Evolutionary conservation across 2,113 vertebrate species (phyloP), one percentile per base, ranked within the genome.

Genomic region (Cyphomyrus plagiostoma): DNA sequence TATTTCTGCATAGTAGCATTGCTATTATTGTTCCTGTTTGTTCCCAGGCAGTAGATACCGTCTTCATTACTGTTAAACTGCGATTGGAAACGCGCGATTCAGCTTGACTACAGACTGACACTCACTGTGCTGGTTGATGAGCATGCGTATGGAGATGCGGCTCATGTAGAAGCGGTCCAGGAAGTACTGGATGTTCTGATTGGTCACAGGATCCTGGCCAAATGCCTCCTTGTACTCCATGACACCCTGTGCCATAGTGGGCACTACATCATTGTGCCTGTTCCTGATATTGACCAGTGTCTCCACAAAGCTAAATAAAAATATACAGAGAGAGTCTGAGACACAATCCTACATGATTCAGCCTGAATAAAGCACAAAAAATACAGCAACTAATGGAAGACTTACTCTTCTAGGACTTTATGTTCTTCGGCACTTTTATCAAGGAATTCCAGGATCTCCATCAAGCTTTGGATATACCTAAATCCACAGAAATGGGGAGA

Each of bases 61-160:
- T 35, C 70, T 42, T 80, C 15, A 80, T 42, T 80, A 17, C 17
- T 17, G 35, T 39, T 19, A 42, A 77, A 42, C 70, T 39, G 70
- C 13, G 6, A 77, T 6, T 26, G n/a, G 49, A 52, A 11, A 52
- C 1, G 52, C 10, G 30, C 7, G 5, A 56, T 11, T 15, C 21
- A 30, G 42, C 19, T 45, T 52, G 45, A 46, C 9, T 21, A 87
- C 39, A 3, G 5, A 3, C 23, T 26, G 1, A 0, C 7, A 91
- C 97, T 95, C 95, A 98, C 98, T 97, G 96, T 99, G 98, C 94
- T 99, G 98, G 96, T 99, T 99, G 94, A 99, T 96, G 84, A 99
- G 97, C 98, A 99, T 99, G 19, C 98, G 97, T 92, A 99, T 99
- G 85, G 98, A 99, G 93, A 99, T 99, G 89, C 98, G 97, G 94